Base-by-base conservation (phyloP, 2,797 vertebrate genomes). In the Pagetopsis macropterus region DNA sequence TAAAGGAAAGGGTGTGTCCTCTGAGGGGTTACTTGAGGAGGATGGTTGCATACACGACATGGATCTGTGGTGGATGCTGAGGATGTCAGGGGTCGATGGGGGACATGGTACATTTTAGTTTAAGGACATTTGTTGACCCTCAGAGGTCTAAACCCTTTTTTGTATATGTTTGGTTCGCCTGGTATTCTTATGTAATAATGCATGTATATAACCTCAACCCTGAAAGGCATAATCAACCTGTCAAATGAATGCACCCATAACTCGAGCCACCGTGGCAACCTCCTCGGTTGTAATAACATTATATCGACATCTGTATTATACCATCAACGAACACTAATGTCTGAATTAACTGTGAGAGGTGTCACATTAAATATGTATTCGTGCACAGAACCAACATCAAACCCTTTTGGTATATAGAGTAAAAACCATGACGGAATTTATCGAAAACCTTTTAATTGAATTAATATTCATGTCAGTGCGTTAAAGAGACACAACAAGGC, bases 1-100 rank as follows among this genome's bases (percentile, higher is more conserved):
- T 57, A 45, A 49, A 31, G 37, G 19, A 16, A 79, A 74, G 75
- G 73, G 64, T 77, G 76, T 41, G 73, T 60, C 78, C 62, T 72
- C 37, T 8, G 2, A 31, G 46, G 51, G 59, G 56, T 60, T 50
- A 49, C 49, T 12, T n/a, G 19, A 64, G 5, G 44, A 66, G 31
- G 49, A 51, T 31, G 48, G 19, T 16, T 50, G 41, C 45, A 57
- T 40, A 45, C 27, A 74, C 54, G 31, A 1, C 15, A 52, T 46
- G 57, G 45, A 48, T 78, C 50, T 72, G 45, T 72, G 55, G 33
- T 55, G 79, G 72, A 83, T 63, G 57, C 55, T 75, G 61, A 59
- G 48, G 60, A 72, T 79, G 56, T 70, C 45, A 51, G 43, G 60
- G 51, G 66, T 75, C 60, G 19, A 58, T 23, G 40, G 45, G 37